Evolutionary conservation across 1,140 invertebrate genomes (phyloP), one percentile per base, ranked within the genome.

Genomic region (Lepidotrigona ventralis): DNA sequence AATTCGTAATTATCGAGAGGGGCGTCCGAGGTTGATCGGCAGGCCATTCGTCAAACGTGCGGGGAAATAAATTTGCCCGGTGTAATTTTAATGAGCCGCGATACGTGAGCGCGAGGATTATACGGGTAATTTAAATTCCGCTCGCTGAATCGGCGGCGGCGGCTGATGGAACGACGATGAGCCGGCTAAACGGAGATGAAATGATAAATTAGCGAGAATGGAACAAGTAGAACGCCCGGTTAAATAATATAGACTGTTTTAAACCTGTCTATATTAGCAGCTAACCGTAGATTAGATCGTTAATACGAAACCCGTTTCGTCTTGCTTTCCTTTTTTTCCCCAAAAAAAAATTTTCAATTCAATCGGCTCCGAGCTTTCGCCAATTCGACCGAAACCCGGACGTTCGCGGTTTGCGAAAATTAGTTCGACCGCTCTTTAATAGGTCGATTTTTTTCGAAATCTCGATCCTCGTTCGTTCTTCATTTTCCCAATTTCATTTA

Each of bases 121-220:
- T 63, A 58, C 56, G 73, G 33, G 56, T 58, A 75, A 75, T 75
- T 75, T 75, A 75, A 75, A 75, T 75, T 75, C 73, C n/a, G 23
- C 33, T 63, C 73, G 73, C 15, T 63, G 33, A 39, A 75, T 75
- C 56, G 73, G 63, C 23, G 56, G 39, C 39, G 39, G 39, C 54
- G 26, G 9, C 56, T 26, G 56, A 75, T 75, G 56, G 56, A 46
- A 75, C 56, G 54, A 15, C 53, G 73, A 75, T 63, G 56, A 75
- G 56, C 29, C 33, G 73, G 73, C 21, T 39, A 21, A n/a, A 8
- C 56, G 33, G 56, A 46, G 56, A 75, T 75, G 73, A 75, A 75
- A 75, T 58, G 73, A 75, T 75, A 58, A 75, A 75, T 75, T 75
- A 75, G 73, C 23, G 71, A 46, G 39, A 46, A 75, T 8, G 23